phyloP scores from a whole-genome alignment of 2,888 invertebrate species.

The Dexiosoma caninum region DNA sequence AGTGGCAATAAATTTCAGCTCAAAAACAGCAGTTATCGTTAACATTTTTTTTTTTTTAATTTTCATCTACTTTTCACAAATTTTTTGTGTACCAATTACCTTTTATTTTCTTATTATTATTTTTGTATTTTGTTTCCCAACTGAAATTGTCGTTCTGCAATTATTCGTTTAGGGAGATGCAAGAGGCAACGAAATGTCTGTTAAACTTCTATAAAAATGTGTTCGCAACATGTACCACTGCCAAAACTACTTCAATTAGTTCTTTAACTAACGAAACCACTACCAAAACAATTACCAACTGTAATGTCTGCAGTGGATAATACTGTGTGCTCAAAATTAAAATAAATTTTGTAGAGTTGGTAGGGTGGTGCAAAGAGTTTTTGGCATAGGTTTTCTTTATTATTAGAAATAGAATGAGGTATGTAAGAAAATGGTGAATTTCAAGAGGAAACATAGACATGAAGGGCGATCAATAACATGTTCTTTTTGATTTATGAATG shows the following conservation, averaged over 20 bases:
- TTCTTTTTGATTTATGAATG: too few species aligned
- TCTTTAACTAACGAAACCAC: slow-evolving; percentile 15
- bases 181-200: slow-evolving; percentile 59
- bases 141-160: slow-evolving; percentile 43
- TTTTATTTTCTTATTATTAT: slow-evolving; percentile 31
- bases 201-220: slow-evolving; percentile 42
- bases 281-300: slow-evolving; percentile 5
- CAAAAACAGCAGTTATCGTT: slow-evolving; percentile 44
- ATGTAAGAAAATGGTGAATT: too few species aligned
- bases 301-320: neutral
- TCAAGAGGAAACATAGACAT: too few species aligned
- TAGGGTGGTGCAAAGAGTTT: slow-evolving; percentile 1
- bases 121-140: neutral
- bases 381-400: too few species aligned
- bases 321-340: slow-evolving; percentile 29
- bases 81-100: slow-evolving; percentile 59
- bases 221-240: slow-evolving; percentile 19
- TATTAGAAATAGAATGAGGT: too few species aligned
- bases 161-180: slow-evolving; percentile 38
- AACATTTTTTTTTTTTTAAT: neutral
- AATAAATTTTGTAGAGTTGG: neutral
- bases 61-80: slow-evolving; percentile 53
- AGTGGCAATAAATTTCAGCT: slow-evolving; percentile 48
- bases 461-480: too few species aligned
- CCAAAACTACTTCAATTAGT: slow-evolving; percentile 38